Evolutionary conservation across 2,888 invertebrate species (phyloP), one percentile per base, ranked within the genome.

Genomic region (Drosophila phalerata): DNA sequence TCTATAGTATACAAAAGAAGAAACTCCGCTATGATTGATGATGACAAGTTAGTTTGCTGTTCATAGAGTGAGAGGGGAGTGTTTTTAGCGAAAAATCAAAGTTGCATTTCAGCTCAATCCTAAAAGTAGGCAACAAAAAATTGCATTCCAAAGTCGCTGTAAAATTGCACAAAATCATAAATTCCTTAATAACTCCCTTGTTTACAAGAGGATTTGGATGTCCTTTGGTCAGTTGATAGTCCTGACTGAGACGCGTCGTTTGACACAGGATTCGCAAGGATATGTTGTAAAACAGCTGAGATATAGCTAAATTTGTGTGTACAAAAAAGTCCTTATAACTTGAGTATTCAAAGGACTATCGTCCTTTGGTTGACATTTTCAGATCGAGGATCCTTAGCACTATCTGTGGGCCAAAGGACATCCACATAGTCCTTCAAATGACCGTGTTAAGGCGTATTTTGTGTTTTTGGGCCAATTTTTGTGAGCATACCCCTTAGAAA

Each of bases 111-210:
- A 11, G 13, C 0, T 0, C 2, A 11, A 19, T 22, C 78, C 67
- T 34, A 55, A 73, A 66, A 66, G 61, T 78, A 72, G 53, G 53
- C 52, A 19, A 15, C 32, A 19, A 47, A 42, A 22, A 42, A 6
- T 25, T 2, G 1, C 11, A 22, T 37, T 34, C 6, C 1, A 9
- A 38, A 58, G 10, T 13, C 10, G 51, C 37, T 5, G 6, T 5
- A 9, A 30, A 22, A 32, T 19, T 37, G 25, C 2, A 1, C 9
- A 3, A 56, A 52, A 40, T 5, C 15, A 30, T 1, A 40, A 19
- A 45, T 52, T 47, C 57, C 37, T 22, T 13, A 3, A 40, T 55
- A 48, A 1, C 22, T 55, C 15, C 2, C 6, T 11, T 11, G 11
- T 17, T 47, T 30, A 34, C 57, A 38, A 22, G 22, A 55, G 40